Evolutionary conservation across 2,113 vertebrate species (phyloP).

Genomic region (Tachuris rubrigastra): DNA sequence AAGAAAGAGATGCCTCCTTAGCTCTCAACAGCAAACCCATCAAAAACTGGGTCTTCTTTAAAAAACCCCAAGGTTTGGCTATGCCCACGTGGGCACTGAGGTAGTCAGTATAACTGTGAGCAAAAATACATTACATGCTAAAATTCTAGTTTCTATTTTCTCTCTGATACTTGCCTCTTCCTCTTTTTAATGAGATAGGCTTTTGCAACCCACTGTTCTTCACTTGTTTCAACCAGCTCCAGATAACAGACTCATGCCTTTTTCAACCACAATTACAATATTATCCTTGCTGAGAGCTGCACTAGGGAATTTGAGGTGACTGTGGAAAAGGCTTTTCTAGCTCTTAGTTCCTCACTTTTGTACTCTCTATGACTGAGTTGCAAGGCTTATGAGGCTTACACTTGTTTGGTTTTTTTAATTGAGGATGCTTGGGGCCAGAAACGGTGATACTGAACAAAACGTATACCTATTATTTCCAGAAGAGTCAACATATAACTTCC

Average conservation of each 20-base stretch:
- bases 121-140: neutral
- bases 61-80: neutral
- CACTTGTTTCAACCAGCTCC: neutral
- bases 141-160: neutral
- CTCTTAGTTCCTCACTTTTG: neutral
- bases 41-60: neutral
- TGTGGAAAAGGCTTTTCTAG: neutral
- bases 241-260: neutral
- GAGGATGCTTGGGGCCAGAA: neutral
- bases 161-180: neutral
- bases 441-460: neutral
- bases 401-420: neutral
- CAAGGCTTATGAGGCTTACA: accelerated
- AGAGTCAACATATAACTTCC: neutral
- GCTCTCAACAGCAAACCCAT: neutral
- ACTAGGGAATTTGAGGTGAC: neutral
- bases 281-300: neutral
- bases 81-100: neutral
- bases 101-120: neutral
- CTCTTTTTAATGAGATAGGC: neutral
- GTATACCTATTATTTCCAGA: neutral
- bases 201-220: neutral
- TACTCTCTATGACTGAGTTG: neutral
- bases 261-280: slow-evolving; percentile 6
- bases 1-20: neutral